Percentiles rank a stretch among this genome's conserved stretches.
phyloP scores from a whole-genome alignment of 2,888 invertebrate species.

The Drosophila differens region DNA sequence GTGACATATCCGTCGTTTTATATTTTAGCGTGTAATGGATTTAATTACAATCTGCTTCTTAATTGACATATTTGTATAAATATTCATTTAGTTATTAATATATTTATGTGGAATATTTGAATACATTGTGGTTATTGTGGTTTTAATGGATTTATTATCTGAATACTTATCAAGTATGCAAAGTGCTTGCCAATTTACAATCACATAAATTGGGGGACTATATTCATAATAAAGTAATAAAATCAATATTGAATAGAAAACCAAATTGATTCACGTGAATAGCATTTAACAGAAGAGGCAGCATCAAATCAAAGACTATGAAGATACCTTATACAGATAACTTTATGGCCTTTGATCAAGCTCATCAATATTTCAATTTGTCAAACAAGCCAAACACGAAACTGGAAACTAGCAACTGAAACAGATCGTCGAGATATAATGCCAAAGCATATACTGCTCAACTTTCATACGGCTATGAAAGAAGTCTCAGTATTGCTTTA shows the following conservation, averaged over 20 bases:
- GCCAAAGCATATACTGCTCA: not conserved
- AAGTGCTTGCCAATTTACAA: conserved; percentile 44
- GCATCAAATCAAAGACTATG: not conserved
- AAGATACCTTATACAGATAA: not conserved
- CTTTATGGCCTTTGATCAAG: conserved; percentile 7
- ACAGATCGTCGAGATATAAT: not conserved
- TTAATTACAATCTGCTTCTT: conserved; percentile 43
- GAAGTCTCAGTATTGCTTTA: not conserved
- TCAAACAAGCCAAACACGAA: conserved; percentile 8
- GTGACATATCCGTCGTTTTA: conserved; percentile 39
- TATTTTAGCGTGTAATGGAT: conserved; percentile 22
- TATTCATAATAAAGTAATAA: conserved; percentile 58
- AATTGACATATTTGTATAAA: conserved; percentile 42
- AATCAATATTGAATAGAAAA: conserved; percentile 35
- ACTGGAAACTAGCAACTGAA: not conserved
- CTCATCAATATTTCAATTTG: conserved; percentile 32
- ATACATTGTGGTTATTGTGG: not conserved
- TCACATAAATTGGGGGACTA: conserved; percentile 45
- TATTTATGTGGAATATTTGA: not conserved
- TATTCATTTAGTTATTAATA: not conserved
- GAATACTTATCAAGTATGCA: conserved; percentile 44
- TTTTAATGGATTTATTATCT: not conserved
- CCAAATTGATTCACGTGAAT: conserved; percentile 27
- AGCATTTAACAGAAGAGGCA: conserved; percentile 4
- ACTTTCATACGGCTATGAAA: not conserved